Evolutionary conservation across 2,888 invertebrate species (phyloP).

Genomic region (Meteorus cinctellus): DNA sequence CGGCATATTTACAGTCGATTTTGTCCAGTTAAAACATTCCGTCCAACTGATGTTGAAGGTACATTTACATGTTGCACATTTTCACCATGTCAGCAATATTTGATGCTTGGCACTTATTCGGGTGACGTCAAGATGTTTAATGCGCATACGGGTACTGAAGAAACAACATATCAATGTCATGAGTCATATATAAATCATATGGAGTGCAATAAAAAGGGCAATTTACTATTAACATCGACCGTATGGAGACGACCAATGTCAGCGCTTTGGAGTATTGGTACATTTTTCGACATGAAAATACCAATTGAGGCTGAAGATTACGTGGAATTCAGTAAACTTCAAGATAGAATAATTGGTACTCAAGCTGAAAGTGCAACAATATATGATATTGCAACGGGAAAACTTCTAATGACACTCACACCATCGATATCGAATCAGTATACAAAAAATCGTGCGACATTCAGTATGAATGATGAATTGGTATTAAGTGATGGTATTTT

Average conservation of each 20-base stretch:
- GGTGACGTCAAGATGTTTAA: conserved; percentile 95
- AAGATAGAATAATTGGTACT: conserved; percentile 93
- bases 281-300: conserved; percentile 69
- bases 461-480: conserved; percentile 94
- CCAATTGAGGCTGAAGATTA: conserved; percentile 89
- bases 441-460: conserved; percentile 93
- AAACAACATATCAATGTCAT: conserved; percentile 87
- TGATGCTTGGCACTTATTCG: conserved; percentile 91
- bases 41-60: conserved; percentile 81
- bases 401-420: conserved; percentile 82
- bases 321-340: conserved; percentile 92
- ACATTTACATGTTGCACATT: conserved; percentile 85
- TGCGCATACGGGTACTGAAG: conserved; percentile 87
- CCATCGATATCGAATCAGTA: conserved; percentile 94
- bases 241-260: conserved; percentile 90
- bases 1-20: conserved; percentile 89
- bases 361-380: conserved; percentile 88
- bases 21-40: conserved; percentile 83
- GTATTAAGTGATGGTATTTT: conserved; percentile 94
- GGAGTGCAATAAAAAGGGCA: conserved; percentile 81
- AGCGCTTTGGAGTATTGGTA: conserved; percentile 83
- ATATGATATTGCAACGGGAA: conserved; percentile 90
- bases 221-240: conserved; percentile 88
- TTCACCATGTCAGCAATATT: conserved; percentile 77
- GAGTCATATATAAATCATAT: conserved; percentile 90